Evolutionary conservation across 2,797 vertebrate species (phyloP), one percentile per base, ranked within the genome.

Genomic region (Zenarchopterus dispar): DNA sequence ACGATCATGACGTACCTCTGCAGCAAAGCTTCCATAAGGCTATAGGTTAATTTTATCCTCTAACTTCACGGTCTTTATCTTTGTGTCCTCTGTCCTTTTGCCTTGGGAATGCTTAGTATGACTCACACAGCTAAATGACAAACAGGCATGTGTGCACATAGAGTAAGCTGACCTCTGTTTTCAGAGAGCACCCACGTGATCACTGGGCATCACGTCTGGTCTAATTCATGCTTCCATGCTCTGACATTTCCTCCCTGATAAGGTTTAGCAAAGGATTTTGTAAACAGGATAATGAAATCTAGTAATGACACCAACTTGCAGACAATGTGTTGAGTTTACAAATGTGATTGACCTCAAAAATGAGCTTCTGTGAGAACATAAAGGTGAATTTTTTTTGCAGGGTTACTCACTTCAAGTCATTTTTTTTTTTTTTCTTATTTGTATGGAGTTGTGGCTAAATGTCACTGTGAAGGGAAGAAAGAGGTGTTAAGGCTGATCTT

Each of bases 271-370:
- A 42, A 61, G 18, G 17, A 9, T 7, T 61, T 64, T 41, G 18
- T 55, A 67, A 78, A 72, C 9, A 33, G n/a, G 49, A 47, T 36
- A 72, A 46, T 62, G 47, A 60, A 48, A 74, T 6, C 2, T 9
- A 36, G 9, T 36, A 10, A 39, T 39, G 36, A 39, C 11, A 39
- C 4, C 36, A 4, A 39, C 13, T 39, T 39, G 16, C 15, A 36
- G 10, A 36, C n/a, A 42, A 24, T 18, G 8, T 42, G 23, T 58
- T 63, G 41, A 18, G 36, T 31, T 78, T 46, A 11, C 39, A 42
- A 59, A 80, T 67, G 48, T 6, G 56, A 70, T 63, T 26, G 58
- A 48, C 24, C 50, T 62, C n/a, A 62, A 63, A 69, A 16, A 26
- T 44, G 5, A 8, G 6, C 54, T 44, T 16, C 13, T n/a, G 2